These are phyloP conservation scores for Apis dorsata DNA, from an alignment of 1,140 invertebrate species.

Conservation along the genomic window DNA sequence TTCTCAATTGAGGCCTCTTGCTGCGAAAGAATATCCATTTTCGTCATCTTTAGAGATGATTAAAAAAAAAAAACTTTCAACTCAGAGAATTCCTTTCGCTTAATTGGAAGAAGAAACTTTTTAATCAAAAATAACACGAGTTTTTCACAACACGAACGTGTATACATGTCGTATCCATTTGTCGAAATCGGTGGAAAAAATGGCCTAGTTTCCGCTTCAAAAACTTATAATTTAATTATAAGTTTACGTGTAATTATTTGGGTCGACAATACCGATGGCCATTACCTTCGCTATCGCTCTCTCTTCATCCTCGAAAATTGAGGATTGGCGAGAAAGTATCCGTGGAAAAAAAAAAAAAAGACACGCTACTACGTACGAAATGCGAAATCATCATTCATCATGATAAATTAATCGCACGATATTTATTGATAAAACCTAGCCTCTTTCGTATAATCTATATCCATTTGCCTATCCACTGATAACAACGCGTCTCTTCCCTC, in stretches of 20 bases:
- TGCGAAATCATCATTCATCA: neutral
- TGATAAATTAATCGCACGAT: slow-evolving; percentile 7
- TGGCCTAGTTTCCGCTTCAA: slow-evolving; percentile 49
- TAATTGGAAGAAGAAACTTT: no score
- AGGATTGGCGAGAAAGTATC: neutral
- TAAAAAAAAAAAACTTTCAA: neutral
- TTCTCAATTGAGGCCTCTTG: no score
- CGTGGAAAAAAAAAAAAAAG: neutral
- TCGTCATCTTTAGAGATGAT: no score
- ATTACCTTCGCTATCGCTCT: slow-evolving; percentile 4
- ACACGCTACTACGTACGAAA: neutral
- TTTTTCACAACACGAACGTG: slow-evolving; percentile 29
- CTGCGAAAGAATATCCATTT: no score
- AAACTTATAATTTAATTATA: neutral
- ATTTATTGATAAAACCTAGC: neutral
- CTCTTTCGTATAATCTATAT: neutral
- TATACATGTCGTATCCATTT: no score
- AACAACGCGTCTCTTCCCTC: neutral
- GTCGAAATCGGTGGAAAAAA: slow-evolving; percentile 41
- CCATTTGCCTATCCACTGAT: neutral
- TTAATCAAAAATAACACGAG: neutral
- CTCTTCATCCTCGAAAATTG: neutral
- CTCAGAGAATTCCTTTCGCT: no score
- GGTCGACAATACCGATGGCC: slow-evolving; percentile 35
- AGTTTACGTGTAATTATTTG: slow-evolving; percentile 53